Base-by-base conservation (phyloP, 2,113 vertebrate genomes). In the Peromyscus leucopus region DNA sequence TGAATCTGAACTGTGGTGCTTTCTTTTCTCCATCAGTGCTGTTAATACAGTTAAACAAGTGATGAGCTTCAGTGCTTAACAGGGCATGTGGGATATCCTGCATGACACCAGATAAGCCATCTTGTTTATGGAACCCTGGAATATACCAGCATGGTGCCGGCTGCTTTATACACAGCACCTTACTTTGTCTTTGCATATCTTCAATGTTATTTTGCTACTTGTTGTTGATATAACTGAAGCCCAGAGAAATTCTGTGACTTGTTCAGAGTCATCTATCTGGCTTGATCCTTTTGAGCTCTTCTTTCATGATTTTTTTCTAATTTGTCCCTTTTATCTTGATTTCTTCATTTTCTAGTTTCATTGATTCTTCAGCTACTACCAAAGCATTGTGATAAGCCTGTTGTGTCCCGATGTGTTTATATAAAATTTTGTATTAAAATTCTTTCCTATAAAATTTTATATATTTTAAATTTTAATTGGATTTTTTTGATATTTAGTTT, bases 11-110 rank as follows among this genome's bases (percentile, higher is more conserved):
- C 67, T n/a, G 51, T 90, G 69, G 42, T 31, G 46, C 36, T 69
- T 75, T 21, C 24, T 95, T 92, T 94, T 89, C 75, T 94, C 94
- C 12, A 63, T 78, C 1, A 7, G n/a, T 69, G 74, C 75, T 63
- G 13, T 24, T 93, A 93, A 42, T 72, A 21, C 28, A 88, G 46
- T 85, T 92, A 92, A 89, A 61, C 69, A 94, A 85, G 5, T 33
- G 42, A 24, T 72, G 65, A 82, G n/a, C 71, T n/a, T 84, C 24
- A 75, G 39, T 74, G 55, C 79, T 48, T 69, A 63, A 24, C 21
- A 79, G 61, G 42, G 65, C 28, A 21, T 19, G 63, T 39, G 67
- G 61, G 26, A 16, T 59, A 10, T 72, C 48, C 63, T 65, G 95
- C 90, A 69, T 36, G 3, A 74, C 48, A 57, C 46, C 48, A 22